These are phyloP conservation scores for Biston stratarius DNA, from an alignment of 2,888 invertebrate genomes.

Conservation along the genomic window DNA sequence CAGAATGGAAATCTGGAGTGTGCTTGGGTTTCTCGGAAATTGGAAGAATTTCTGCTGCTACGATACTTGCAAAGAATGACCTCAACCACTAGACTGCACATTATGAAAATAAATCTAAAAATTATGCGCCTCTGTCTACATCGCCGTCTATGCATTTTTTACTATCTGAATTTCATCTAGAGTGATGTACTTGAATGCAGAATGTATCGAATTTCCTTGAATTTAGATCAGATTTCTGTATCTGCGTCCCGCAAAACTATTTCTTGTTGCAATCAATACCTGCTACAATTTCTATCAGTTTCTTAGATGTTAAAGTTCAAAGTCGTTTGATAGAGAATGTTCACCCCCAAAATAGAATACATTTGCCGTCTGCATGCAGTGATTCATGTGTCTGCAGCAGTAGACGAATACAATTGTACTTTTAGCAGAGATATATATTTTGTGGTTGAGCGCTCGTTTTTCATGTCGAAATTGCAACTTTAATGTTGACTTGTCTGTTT, in stretches of 20 bases:
- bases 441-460: slow-evolving; percentile 56
- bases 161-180: slow-evolving; percentile 75
- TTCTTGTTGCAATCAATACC: slow-evolving; percentile 54
- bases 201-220: slow-evolving; percentile 83
- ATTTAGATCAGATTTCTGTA: slow-evolving; percentile 77
- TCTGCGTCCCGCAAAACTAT: slow-evolving; percentile 64
- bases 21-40: not conserved
- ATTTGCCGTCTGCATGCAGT: slow-evolving; percentile 74
- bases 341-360: slow-evolving; percentile 73
- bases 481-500: slow-evolving; percentile 38
- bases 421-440: slow-evolving; percentile 60
- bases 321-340: slow-evolving; percentile 55
- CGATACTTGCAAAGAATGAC: slow-evolving; percentile 59
- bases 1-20: not conserved
- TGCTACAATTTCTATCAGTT: slow-evolving; percentile 23
- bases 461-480: slow-evolving; percentile 57
- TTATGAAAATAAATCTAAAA: slow-evolving; percentile 84
- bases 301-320: slow-evolving; percentile 46
- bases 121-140: slow-evolving; percentile 76
- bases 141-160: slow-evolving; percentile 82
- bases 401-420: slow-evolving; percentile 80
- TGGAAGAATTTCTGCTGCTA: not conserved
- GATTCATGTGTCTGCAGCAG: slow-evolving; percentile 82
- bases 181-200: slow-evolving; percentile 81
- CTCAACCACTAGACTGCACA: slow-evolving; percentile 79